phyloP scores from a whole-genome alignment of 53 echinoderm and acorn worm species.

The Stichopus horrens region DNA sequence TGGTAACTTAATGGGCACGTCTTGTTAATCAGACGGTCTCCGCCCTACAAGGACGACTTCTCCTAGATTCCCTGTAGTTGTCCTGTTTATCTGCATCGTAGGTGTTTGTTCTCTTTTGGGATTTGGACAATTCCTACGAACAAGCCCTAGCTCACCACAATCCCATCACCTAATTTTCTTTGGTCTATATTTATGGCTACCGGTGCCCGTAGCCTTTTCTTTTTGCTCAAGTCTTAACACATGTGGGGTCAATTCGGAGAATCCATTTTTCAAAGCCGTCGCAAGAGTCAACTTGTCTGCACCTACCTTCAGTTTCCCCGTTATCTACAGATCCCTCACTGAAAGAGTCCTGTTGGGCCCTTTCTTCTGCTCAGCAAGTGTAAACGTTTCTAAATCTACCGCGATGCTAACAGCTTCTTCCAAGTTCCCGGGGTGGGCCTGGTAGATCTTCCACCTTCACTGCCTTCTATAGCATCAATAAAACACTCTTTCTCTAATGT shows the following conservation, averaged over 20 bases:
- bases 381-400: not conserved
- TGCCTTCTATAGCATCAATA: not conserved
- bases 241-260: not conserved
- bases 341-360: not conserved
- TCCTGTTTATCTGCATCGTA: not conserved
- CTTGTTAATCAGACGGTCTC: not conserved
- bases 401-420: slow-evolving; percentile 7
- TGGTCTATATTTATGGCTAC: not conserved
- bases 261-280: not conserved
- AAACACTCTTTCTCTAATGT: slow-evolving; percentile 45
- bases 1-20: slow-evolving; percentile 11
- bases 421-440: not conserved
- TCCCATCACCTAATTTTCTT: not conserved
- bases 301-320: not conserved
- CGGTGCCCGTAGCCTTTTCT: too few species aligned
- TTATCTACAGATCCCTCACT: not conserved
- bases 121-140: not conserved
- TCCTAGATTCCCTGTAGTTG: not conserved
- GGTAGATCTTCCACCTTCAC: slow-evolving; percentile 4
- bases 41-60: slow-evolving; percentile 17
- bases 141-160: not conserved
- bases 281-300: not conserved
- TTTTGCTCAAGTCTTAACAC: not conserved
- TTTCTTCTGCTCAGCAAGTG: not conserved
- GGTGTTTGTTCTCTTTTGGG: not conserved